phyloP scores from a whole-genome alignment of 2,888 invertebrate species.

The Branchellion lobata region DNA sequence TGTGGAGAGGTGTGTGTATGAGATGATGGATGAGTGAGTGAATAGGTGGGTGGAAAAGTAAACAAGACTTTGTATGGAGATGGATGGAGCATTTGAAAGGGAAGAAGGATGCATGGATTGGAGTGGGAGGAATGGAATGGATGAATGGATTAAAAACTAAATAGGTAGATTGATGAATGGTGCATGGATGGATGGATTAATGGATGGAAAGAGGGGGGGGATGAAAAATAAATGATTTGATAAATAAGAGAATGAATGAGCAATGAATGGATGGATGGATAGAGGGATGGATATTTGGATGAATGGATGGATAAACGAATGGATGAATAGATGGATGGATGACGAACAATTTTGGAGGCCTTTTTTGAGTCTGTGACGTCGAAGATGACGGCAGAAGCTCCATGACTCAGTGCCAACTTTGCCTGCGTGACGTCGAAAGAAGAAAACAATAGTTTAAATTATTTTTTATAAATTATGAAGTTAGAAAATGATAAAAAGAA shows the following conservation, averaged over 20 bases:
- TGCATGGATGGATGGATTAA: background rate
- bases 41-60: no score
- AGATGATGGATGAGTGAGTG: no score
- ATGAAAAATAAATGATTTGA: background rate
- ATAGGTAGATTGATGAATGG: background rate
- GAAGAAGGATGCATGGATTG: no score
- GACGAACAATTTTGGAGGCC: slow-evolving; percentile 34
- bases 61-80: no score
- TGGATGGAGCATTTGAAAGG: no score
- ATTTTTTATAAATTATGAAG: no score
- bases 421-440: slow-evolving; percentile 18
- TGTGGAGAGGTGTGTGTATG: no score
- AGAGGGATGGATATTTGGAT: background rate
- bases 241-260: background rate
- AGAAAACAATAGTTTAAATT: background rate
- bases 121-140: no score
- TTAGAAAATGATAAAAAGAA: no score
- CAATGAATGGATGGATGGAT: background rate
- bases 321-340: background rate
- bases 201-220: background rate
- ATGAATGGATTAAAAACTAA: background rate
- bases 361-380: slow-evolving; percentile 41
- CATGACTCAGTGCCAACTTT: slow-evolving; percentile 38
- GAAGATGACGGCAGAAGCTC: slow-evolving; percentile 46
- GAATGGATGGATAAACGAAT: background rate